Conservation (phyloP, 2,888 invertebrate species). For the Amphipoea lucens region DNA sequence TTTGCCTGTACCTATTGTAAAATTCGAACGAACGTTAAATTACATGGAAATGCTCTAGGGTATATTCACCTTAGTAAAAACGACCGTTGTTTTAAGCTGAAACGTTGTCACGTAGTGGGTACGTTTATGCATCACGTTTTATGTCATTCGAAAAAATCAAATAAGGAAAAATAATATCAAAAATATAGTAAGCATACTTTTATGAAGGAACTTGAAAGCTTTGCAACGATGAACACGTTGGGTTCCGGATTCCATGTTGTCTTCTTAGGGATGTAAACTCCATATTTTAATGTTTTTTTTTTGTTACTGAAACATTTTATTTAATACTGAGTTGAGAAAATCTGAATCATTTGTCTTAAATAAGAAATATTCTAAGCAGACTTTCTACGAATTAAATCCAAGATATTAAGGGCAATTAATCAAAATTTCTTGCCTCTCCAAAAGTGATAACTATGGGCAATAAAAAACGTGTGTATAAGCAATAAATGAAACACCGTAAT, state of each 20-base stretch:
- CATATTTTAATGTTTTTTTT: neutral
- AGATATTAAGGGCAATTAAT: neutral
- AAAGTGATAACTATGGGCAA: neutral
- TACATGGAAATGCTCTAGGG: too few species aligned
- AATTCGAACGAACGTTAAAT: too few species aligned
- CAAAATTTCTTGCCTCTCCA: neutral
- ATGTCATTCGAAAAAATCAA: too few species aligned
- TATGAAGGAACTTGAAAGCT: neutral
- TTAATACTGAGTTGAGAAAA: neutral
- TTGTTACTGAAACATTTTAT: constrained; percentile 4
- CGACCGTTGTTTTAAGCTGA: too few species aligned
- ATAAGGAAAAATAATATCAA: too few species aligned
- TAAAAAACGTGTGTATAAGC: too few species aligned
- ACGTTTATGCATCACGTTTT: too few species aligned
- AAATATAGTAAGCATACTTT: neutral
- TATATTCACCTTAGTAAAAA: too few species aligned
- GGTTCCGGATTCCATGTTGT: neutral
- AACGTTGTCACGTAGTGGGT: too few species aligned
- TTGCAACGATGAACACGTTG: neutral
- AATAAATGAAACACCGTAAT: constrained; percentile 42
- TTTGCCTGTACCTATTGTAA: too few species aligned
- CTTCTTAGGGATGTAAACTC: neutral
- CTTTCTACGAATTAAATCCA: neutral
- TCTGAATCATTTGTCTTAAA: neutral
- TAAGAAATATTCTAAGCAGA: neutral